These are phyloP conservation scores for Neoascia interrupta DNA, from an alignment of 2,888 invertebrate species.

Conservation along the genomic window DNA sequence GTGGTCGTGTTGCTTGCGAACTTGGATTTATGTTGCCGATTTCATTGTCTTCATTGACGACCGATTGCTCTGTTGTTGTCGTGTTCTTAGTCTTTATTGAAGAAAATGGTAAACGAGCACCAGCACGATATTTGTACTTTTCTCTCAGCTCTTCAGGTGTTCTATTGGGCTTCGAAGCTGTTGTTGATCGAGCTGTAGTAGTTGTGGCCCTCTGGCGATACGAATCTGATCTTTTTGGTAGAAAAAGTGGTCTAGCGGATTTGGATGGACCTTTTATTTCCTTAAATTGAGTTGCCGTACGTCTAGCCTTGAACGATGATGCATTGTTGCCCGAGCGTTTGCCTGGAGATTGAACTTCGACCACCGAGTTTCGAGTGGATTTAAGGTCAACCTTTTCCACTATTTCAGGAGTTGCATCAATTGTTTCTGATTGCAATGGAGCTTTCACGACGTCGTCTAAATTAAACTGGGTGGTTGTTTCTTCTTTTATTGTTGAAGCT, in stretches of 20 bases:
- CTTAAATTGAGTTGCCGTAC: conserved; percentile 4
- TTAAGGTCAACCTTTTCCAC: too few relatives aligned
- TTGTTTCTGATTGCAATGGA: too few relatives aligned
- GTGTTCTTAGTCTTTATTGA: conserved; percentile 52
- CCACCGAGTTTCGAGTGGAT: too few relatives aligned
- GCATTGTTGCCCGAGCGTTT: too few relatives aligned
- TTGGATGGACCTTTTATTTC: conserved; percentile 18
- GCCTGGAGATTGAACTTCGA: too few relatives aligned
- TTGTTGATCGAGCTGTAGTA: conserved; percentile 39
- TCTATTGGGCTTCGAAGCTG: conserved; percentile 32
- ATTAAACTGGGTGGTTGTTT: too few relatives aligned
- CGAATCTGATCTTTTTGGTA: conserved; percentile 67
- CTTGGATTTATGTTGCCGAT: conserved; percentile 55
- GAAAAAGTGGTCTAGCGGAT: conserved; percentile 52
- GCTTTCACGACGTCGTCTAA: background rate
- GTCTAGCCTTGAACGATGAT: conserved; percentile 43
- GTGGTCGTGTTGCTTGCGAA: conserved; percentile 49
- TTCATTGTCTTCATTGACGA: conserved; percentile 49
- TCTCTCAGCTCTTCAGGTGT: conserved; percentile 41
- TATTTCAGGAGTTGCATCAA: too few relatives aligned
- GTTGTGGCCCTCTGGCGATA: conserved; percentile 66
- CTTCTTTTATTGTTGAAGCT: conserved; percentile 3
- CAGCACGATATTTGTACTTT: conserved; percentile 57
- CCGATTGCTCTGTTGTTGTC: background rate
- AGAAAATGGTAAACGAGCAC: conserved; percentile 63